Base-by-base conservation (phyloP, 1,140 invertebrate species). In the Radopholus similis region DNA sequence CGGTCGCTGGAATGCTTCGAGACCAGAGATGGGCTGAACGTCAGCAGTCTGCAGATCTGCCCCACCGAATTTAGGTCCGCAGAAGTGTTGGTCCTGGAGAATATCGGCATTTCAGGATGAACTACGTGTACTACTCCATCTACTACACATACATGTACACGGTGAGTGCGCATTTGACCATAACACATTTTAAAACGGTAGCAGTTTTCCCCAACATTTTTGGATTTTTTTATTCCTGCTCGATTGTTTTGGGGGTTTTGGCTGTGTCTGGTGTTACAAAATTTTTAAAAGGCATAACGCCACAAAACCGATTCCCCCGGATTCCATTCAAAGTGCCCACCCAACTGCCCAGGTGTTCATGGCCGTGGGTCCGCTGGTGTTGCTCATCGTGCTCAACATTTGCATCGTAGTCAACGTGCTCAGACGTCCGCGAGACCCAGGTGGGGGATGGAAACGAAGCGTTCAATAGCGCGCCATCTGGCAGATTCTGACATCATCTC, bases 381-480 rank as follows among this genome's bases (percentile, higher is more conserved):
- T 81, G 11, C 72, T 81, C n/a, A 72, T 81, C 49, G 58, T 82
- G 37, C 42, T 81, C 8, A 81, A 81, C 62, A 70, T 82, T 65
- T 74, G 70, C 40, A 77, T 81, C n/a, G 79, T 81, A 18, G 56
- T 66, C 35, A 81, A 64, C 18, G 80, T 82, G 6, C 40, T 83
- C 35, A 62, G 30, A 62, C 28, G 59, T 6, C 59, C 59, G 6
- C 42, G 28, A 1, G 59, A 62, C 4, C 59, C 59, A 32, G 59
- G 59, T 62, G 44, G 23, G 3, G 21, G 13, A 11, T 21, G 32
- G 4, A 47, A 60, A 23, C 34, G 11, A 42, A 44, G 18, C 21
- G 4, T 13, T 62, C 30, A 9, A 23, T 23, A 1, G 44, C 26
- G 8, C 30, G 32, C 34, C 35, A n/a, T 54, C 49, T 23, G 21